Percentiles rank a stretch among this genome's conserved stretches.
These are phyloP conservation scores for Mycalesis mineus DNA, from an alignment of 2,888 invertebrate species.

Conservation along the genomic window DNA sequence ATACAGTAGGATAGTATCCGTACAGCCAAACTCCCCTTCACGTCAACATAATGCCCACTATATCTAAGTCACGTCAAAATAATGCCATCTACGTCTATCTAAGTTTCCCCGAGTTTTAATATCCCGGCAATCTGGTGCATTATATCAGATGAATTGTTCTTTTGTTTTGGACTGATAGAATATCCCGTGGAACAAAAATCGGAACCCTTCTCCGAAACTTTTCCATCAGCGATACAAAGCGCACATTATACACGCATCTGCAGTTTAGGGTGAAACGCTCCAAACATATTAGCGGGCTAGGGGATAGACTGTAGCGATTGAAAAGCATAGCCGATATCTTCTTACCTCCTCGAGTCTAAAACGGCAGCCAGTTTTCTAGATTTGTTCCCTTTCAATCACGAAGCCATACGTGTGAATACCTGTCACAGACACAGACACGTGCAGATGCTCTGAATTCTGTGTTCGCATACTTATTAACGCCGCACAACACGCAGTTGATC, in stretches of 20 bases:
- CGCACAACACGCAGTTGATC: too few relatives aligned
- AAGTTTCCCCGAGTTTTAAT: constrained; percentile 2
- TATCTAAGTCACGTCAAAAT: neutral
- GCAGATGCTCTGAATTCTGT: too few relatives aligned
- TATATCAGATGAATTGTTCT: constrained; percentile 31
- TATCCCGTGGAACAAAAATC: constrained; percentile 35
- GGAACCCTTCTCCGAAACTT: constrained; percentile 54
- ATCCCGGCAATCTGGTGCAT: constrained; percentile 22
- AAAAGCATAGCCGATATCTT: too few relatives aligned
- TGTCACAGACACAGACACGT: too few relatives aligned
- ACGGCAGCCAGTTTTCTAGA: too few relatives aligned
- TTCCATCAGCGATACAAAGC: constrained; percentile 56
- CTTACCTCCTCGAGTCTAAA: too few relatives aligned
- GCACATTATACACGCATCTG: constrained; percentile 47
- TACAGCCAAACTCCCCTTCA: neutral
- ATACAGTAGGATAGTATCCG: too few relatives aligned
- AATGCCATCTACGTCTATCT: neutral
- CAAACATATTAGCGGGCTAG: constrained; percentile 36
- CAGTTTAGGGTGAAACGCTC: constrained; percentile 49
- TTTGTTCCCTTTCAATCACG: too few relatives aligned
- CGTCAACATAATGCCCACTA: neutral
- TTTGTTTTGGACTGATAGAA: constrained; percentile 33
- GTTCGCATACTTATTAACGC: too few relatives aligned
- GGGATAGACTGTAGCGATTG: constrained; percentile 33
- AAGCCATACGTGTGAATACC: too few relatives aligned